phyloP scores from a whole-genome alignment of 2,113 vertebrate species.

The Stercorarius parasiticus region DNA sequence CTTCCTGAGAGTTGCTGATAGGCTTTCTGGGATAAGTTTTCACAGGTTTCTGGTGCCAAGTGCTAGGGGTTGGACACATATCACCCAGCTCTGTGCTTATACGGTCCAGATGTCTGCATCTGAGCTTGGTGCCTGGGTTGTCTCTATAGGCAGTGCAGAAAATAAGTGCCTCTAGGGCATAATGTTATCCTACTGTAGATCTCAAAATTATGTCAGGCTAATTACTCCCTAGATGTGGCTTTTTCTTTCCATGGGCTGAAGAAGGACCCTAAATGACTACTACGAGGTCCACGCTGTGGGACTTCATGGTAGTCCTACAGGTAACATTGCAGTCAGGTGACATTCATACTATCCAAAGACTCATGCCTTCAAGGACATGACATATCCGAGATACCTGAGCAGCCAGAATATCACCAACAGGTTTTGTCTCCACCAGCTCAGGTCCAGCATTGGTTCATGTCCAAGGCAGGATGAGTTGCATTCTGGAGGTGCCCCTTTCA shows the following conservation, averaged over 20 bases:
- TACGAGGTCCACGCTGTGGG: not conserved
- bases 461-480: not conserved
- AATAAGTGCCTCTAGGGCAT: not conserved
- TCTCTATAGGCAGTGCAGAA: not conserved
- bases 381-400: not conserved
- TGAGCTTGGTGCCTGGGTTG: fast-evolving
- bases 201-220: not conserved
- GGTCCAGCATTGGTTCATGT: not conserved
- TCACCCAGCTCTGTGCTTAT: not conserved
- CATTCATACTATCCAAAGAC: not conserved
- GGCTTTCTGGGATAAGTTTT: slow-evolving; percentile 20
- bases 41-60: not conserved
- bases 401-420: not conserved
- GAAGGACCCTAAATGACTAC: not conserved
- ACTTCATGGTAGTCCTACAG: no score
- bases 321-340: not conserved
- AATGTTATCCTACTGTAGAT: not conserved
- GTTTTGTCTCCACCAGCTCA: not conserved
- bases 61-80: not conserved
- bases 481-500: not conserved
- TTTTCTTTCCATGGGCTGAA: not conserved
- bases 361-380: not conserved
- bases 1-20: not conserved
- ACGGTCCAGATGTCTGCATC: not conserved
- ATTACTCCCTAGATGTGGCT: not conserved